phyloP scores from a whole-genome alignment of 2,797 vertebrate genomes.

The Gymnothorax javanicus region DNA sequence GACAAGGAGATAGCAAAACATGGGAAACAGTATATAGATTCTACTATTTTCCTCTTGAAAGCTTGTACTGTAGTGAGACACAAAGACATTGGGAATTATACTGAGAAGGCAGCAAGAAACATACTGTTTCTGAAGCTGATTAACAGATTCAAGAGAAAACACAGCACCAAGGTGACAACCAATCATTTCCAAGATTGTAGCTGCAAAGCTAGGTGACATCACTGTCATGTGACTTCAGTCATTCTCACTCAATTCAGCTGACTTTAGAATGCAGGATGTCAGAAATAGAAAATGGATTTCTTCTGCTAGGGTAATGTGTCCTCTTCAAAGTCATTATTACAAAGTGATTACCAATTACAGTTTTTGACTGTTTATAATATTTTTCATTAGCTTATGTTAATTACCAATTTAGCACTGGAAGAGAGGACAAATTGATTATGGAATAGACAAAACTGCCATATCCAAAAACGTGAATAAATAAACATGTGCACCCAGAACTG shows the following conservation, averaged over 20 bases:
- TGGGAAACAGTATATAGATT: neutral
- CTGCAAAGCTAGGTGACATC: neutral
- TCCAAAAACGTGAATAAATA: constrained; percentile 59
- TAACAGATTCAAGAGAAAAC: neutral
- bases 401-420: neutral
- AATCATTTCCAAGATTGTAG: neutral
- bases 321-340: neutral
- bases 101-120: neutral
- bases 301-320: neutral
- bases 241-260: neutral
- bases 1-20: neutral
- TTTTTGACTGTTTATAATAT: neutral
- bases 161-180: neutral
- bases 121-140: neutral
- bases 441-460: constrained; percentile 35
- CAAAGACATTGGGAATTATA: neutral
- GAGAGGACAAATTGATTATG: neutral
- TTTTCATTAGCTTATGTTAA: neutral
- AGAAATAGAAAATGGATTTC: neutral
- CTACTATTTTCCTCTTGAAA: neutral
- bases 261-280: neutral
- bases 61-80: neutral
- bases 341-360: neutral
- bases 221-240: neutral
- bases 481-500: constrained; percentile 21